Percentiles rank a stretch among this genome's conserved stretches.
These are phyloP conservation scores for Fragum whitleyi DNA, from an alignment of 2,888 invertebrate genomes.

Conservation along the genomic window DNA sequence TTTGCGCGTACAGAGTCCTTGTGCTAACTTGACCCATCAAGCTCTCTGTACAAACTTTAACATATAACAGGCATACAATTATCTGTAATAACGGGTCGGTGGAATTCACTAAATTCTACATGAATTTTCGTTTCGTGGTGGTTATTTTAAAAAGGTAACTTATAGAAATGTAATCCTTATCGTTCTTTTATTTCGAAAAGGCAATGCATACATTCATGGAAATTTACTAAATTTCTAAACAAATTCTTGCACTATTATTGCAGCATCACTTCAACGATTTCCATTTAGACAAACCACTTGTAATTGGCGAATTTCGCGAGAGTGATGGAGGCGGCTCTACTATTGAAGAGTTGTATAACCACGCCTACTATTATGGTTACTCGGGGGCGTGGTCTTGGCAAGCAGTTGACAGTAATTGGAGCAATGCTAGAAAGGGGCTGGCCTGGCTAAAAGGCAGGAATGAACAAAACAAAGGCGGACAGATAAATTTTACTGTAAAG, in stretches of 20 bases:
- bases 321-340: conserved; percentile 54
- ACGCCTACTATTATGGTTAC: conserved; percentile 71
- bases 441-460: conserved; percentile 48
- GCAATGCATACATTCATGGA: no score
- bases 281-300: conserved; percentile 68
- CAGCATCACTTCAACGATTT: conserved; percentile 66
- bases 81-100: no score
- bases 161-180: no score
- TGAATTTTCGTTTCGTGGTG: no score
- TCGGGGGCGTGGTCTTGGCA: conserved; percentile 72
- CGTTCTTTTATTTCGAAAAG: no score
- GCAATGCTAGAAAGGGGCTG: conserved; percentile 58
- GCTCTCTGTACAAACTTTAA: no score
- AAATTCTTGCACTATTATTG: not conserved
- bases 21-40: no score
- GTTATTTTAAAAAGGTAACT: no score
- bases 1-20: no score
- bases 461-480: conserved; percentile 59
- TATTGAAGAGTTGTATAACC: conserved; percentile 64
- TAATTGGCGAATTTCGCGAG: conserved; percentile 71
- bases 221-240: no score
- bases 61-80: no score
- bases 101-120: no score
- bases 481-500: conserved; percentile 35
- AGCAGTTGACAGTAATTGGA: conserved; percentile 51